A percentile compares a stretch with the other conserved stretches of the same genome.
Evolutionary conservation across 92 coral and sea anemone species (phyloP).

Genomic region (Pocillopora meandrina): DNA sequence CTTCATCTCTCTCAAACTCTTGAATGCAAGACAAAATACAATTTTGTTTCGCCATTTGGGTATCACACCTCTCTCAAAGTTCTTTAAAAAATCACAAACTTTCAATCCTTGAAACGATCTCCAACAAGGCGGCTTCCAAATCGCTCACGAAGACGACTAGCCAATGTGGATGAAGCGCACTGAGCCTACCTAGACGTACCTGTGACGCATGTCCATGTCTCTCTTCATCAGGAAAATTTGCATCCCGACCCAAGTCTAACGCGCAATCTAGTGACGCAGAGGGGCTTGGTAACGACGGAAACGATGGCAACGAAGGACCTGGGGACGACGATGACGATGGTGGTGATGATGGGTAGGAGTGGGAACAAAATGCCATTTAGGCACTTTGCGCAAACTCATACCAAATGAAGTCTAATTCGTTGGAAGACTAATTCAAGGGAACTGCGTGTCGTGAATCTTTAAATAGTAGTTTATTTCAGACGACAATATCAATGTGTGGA

Average conservation of each 20-base stretch:
- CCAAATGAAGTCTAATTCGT: too few species aligned
- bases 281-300: conserved; percentile 63
- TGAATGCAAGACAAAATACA: not conserved
- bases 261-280: conserved; percentile 69
- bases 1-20: not conserved
- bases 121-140: not conserved
- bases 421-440: too few species aligned
- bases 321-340: conserved; percentile 21
- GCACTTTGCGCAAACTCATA: too few species aligned
- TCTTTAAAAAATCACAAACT: not conserved
- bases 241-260: conserved; percentile 69
- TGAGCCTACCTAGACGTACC: conserved; percentile 32
- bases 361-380: not conserved
- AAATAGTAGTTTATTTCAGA: too few species aligned
- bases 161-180: conserved; percentile 47
- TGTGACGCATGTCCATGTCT: conserved; percentile 49
- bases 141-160: conserved; percentile 33
- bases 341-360: conserved; percentile 13
- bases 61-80: not conserved
- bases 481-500: too few species aligned
- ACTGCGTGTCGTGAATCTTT: too few species aligned
- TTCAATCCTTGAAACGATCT: not conserved
- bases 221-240: conserved; percentile 63
- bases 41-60: not conserved
- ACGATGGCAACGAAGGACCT: conserved; percentile 51